A percentile compares a stretch with the other conserved stretches of the same genome.
Conservation (phyloP, 2,113 vertebrate genomes). For the Brachionichthys hirsutus region DNA sequence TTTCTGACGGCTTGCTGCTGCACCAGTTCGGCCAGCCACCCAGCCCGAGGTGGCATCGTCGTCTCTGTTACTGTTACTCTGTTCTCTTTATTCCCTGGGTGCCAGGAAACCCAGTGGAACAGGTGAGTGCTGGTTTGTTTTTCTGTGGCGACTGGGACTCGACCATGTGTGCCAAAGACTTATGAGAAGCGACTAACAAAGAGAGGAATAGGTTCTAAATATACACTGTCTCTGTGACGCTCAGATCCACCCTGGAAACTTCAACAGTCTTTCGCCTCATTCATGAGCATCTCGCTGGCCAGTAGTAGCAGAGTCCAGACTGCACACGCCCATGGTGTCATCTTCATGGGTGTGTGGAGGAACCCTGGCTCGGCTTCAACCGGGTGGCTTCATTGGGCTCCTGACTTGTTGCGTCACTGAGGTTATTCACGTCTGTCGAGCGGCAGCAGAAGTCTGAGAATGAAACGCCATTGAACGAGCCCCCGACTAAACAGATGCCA, state of each 20-base stretch:
- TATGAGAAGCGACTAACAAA: slow-evolving; percentile 47
- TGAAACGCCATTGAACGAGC: slow-evolving; percentile 24
- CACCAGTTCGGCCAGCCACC: slow-evolving; percentile 38
- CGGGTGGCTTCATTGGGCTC: slow-evolving; percentile 25
- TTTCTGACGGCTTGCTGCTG: slow-evolving; percentile 54
- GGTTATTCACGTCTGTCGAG: slow-evolving; percentile 47
- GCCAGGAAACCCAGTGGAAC: slow-evolving; percentile 66
- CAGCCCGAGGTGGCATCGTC: slow-evolving; percentile 52
- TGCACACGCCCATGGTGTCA: slow-evolving; percentile 30
- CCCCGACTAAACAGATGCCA: slow-evolving; percentile 41
- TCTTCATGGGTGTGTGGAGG: slow-evolving; percentile 36
- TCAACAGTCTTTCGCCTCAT: slow-evolving; percentile 41
- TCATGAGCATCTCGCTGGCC: slow-evolving; percentile 39
- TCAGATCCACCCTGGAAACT: slow-evolving; percentile 54
- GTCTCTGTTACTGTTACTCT: slow-evolving; percentile 42
- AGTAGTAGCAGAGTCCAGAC: slow-evolving; percentile 17
- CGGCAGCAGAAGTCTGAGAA: slow-evolving; percentile 22
- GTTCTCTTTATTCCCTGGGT: slow-evolving; percentile 41
- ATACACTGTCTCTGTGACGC: slow-evolving; percentile 40
- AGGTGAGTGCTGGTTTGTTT: slow-evolving; percentile 62
- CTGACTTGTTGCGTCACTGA: slow-evolving; percentile 64
- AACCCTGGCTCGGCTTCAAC: slow-evolving; percentile 7
- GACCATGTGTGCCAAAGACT: slow-evolving; percentile 37
- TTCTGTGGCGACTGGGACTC: slow-evolving; percentile 48
- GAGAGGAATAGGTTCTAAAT: slow-evolving; percentile 45